These are phyloP conservation scores for Amphiprion percula DNA, from an alignment of 2,113 vertebrate species.

Conservation along the genomic window DNA sequence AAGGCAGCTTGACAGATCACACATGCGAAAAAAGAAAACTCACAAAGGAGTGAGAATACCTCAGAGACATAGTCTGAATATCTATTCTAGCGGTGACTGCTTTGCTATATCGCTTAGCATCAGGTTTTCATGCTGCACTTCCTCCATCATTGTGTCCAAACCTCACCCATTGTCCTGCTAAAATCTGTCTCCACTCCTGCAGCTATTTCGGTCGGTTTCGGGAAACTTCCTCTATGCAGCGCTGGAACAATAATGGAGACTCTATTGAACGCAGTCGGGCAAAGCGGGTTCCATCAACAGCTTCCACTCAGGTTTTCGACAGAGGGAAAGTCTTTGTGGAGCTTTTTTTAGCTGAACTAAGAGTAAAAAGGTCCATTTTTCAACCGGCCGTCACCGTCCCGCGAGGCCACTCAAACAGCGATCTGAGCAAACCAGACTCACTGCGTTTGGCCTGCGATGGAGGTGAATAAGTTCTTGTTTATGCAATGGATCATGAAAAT, in stretches of 20 bases:
- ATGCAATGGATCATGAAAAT: conserved; percentile 34
- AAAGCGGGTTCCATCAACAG: conserved; percentile 61
- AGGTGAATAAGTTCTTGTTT: conserved; percentile 20
- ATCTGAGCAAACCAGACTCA: conserved; percentile 28
- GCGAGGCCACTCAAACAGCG: conserved; percentile 15
- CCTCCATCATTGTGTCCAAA: conserved; percentile 43
- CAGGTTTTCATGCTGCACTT: conserved; percentile 17
- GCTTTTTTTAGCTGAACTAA: conserved; percentile 24
- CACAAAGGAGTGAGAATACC: background rate
- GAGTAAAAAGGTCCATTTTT: conserved; percentile 42
- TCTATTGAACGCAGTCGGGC: conserved; percentile 37
- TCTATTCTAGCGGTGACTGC: background rate
- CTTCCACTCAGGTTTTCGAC: conserved; percentile 30
- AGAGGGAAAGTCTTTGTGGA: conserved; percentile 29
- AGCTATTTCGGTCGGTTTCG: conserved; percentile 52
- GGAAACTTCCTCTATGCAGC: conserved; percentile 52
- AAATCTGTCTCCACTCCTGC: conserved; percentile 36
- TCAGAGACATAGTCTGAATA: background rate
- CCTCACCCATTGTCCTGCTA: conserved; percentile 40
- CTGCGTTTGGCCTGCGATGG: background rate
- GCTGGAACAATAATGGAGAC: conserved; percentile 55
- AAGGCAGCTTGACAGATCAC: background rate
- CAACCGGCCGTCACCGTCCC: conserved; percentile 24
- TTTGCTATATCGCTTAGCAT: conserved; percentile 3
- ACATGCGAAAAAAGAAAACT: background rate